Conservation (phyloP, 2,113 vertebrate species). For the Limanda limanda region DNA sequence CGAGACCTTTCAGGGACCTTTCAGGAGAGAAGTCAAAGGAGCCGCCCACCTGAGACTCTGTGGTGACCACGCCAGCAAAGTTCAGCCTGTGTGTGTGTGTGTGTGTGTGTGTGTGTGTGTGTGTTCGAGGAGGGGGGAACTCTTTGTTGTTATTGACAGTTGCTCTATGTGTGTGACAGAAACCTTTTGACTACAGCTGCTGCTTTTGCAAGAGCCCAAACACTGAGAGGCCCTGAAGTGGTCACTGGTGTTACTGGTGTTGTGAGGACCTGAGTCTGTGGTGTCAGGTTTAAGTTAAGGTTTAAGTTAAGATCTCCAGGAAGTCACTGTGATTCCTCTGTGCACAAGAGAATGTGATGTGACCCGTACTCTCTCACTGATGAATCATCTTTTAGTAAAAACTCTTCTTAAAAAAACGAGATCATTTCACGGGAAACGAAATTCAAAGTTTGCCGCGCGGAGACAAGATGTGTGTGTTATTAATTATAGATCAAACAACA, state of each 20-base stretch:
- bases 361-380: no score
- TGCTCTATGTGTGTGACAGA: conserved; percentile 33
- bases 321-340: background rate
- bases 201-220: background rate
- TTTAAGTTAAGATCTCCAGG: no score
- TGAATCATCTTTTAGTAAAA: no score
- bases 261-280: no score
- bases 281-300: background rate
- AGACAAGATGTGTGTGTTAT: background rate
- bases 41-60: conserved; percentile 41
- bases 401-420: no score
- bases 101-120: background rate
- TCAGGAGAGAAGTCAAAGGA: conserved; percentile 29
- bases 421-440: no score
- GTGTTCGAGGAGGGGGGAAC: background rate
- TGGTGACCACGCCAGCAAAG: conserved; percentile 45
- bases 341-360: no score
- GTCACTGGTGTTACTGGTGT: background rate
- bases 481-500: no score
- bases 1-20: conserved; percentile 51
- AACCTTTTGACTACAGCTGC: conserved; percentile 32
- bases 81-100: background rate
- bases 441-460: background rate
- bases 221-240: background rate
- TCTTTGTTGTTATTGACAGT: conserved; percentile 62